phyloP scores from a whole-genome alignment of 2,113 vertebrate species.

The Neodontobutis hainanensis region DNA sequence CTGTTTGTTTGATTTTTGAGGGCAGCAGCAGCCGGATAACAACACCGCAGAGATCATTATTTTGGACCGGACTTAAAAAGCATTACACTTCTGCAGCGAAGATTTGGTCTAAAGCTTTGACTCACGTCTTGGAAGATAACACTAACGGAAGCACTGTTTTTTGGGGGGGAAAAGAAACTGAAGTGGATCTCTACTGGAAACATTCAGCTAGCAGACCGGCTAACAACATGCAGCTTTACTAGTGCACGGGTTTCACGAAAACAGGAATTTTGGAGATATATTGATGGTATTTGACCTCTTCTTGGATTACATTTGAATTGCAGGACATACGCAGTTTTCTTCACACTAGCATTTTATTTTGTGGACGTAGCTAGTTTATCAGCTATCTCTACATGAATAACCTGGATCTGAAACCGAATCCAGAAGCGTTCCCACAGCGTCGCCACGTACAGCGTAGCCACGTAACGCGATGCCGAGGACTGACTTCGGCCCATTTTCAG shows the following conservation, averaged over 20 bases:
- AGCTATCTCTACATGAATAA: not conserved
- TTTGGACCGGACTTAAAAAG: not conserved
- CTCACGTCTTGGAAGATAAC: not conserved
- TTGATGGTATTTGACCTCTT: not conserved
- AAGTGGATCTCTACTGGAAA: slow-evolving; percentile 47
- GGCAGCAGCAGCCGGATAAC: slow-evolving; percentile 55
- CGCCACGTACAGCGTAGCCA: slow-evolving; percentile 8
- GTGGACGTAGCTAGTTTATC: slow-evolving; percentile 31
- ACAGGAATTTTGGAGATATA: slow-evolving; percentile 15
- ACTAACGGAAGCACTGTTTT: slow-evolving; percentile 13
- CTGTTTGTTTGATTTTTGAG: slow-evolving; percentile 23
- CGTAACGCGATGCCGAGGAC: slow-evolving; percentile 60
- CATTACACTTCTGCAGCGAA: not conserved
- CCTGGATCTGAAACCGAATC: not conserved
- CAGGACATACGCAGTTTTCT: not conserved
- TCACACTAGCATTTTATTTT: slow-evolving; percentile 9
- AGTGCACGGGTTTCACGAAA: slow-evolving; percentile 35
- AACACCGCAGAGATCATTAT: slow-evolving; percentile 35
- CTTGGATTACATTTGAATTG: not conserved
- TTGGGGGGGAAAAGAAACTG: slow-evolving; percentile 13
- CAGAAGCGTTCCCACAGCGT: slow-evolving; percentile 17
- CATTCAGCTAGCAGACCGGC: slow-evolving; percentile 37
- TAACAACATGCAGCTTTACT: slow-evolving; percentile 48
- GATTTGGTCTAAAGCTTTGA: not conserved
- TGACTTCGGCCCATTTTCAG: slow-evolving; percentile 28